Conservation (phyloP, 2,888 invertebrate species). For the Linnaemya vulpina region DNA sequence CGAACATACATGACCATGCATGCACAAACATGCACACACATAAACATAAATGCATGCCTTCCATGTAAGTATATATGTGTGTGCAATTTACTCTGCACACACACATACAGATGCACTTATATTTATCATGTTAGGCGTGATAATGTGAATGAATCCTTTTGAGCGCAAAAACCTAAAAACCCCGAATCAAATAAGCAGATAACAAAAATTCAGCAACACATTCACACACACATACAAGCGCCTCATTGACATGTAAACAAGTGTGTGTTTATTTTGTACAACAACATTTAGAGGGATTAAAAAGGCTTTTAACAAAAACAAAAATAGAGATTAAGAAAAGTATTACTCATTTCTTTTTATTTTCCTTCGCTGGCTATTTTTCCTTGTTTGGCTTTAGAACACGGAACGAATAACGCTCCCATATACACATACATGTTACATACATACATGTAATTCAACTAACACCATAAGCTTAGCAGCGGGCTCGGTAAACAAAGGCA, state of each 20-base stretch:
- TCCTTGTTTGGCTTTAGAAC: not conserved
- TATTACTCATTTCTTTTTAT: not conserved
- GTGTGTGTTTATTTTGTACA: not conserved
- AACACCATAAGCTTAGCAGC: slow-evolving; percentile 26
- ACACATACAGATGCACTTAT: not conserved
- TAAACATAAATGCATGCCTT: too few species aligned
- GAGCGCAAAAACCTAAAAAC: slow-evolving; percentile 36
- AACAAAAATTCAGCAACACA: slow-evolving; percentile 37
- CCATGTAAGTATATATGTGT: too few species aligned
- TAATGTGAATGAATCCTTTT: slow-evolving; percentile 19
- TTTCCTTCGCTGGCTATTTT: not conserved
- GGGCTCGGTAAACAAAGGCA: slow-evolving; percentile 6
- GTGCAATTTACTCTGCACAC: too few species aligned
- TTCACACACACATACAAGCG: not conserved
- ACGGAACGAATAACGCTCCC: slow-evolving; percentile 2
- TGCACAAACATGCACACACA: too few species aligned
- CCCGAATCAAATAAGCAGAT: slow-evolving; percentile 41
- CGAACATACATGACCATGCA: too few species aligned
- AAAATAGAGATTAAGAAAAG: not conserved
- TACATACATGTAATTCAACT: slow-evolving; percentile 21
- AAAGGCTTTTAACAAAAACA: slow-evolving; percentile 4
- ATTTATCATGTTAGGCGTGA: not conserved
- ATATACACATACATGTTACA: not conserved
- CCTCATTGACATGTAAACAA: not conserved
- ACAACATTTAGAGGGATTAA: slow-evolving; percentile 14